A percentile compares a stretch with the other conserved stretches of the same genome.
Conservation (phyloP, 2,888 invertebrate genomes). For the Thereva unica region DNA sequence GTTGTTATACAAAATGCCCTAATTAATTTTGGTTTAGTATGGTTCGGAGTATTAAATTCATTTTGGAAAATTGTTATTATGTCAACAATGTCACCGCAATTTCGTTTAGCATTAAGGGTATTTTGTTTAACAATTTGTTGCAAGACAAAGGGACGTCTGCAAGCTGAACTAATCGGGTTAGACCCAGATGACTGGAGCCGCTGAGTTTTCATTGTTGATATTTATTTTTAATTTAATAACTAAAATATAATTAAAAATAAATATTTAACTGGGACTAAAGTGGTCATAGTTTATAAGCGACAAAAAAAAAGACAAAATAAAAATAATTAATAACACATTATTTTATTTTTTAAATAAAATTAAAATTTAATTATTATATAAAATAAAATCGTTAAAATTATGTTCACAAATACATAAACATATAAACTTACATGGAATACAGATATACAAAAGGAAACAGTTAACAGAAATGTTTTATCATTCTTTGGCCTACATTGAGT, state of each 20-base stretch:
- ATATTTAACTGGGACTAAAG: not conserved
- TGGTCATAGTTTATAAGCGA: not conserved
- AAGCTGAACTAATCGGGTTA: conserved; percentile 83
- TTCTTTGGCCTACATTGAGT: conserved; percentile 12
- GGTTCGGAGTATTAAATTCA: conserved; percentile 93
- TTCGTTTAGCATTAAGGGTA: conserved; percentile 84
- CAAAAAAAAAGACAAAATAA: conserved; percentile 15
- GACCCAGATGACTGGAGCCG: conserved; percentile 79
- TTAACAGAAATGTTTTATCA: conserved; percentile 27
- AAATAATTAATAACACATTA: conserved; percentile 14
- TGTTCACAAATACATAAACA: not conserved
- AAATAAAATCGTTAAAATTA: not conserved
- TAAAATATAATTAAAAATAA: not conserved
- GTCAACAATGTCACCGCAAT: conserved; percentile 87
- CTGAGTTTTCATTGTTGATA: conserved; percentile 54
- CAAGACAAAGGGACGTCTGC: conserved; percentile 79
- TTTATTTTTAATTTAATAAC: conserved; percentile 5
- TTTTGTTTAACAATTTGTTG: conserved; percentile 89
- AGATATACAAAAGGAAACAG: conserved; percentile 12
- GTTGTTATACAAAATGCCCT: conserved; percentile 74
- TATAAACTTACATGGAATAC: conserved; percentile 10
- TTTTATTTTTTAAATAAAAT: not conserved
- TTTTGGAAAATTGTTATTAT: conserved; percentile 95
- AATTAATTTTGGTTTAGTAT: conserved; percentile 89
- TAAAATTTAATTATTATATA: not conserved